Conservation (phyloP, 2,888 invertebrate genomes). For the Dryobota labecula region DNA sequence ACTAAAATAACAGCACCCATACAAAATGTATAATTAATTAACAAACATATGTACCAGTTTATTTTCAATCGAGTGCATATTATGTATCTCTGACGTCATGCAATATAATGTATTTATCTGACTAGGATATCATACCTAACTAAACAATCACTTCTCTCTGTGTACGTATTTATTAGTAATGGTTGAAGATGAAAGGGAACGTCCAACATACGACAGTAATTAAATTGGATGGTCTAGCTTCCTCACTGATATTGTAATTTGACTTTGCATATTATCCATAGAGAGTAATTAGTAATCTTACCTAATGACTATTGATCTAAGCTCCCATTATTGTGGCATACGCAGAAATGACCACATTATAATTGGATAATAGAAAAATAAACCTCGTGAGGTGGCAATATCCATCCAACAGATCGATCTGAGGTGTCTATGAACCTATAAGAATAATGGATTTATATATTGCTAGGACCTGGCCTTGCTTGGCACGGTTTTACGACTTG, state of each 20-base stretch:
- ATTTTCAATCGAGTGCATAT: neutral
- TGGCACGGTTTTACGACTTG: no score
- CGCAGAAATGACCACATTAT: no score
- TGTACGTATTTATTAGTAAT: neutral
- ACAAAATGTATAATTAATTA: neutral
- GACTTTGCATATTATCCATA: neutral
- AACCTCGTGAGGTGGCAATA: no score
- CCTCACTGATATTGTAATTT: neutral
- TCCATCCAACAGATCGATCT: no score
- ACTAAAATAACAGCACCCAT: neutral
- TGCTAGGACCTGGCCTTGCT: no score
- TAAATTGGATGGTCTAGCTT: neutral
- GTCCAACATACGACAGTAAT: conserved; percentile 2
- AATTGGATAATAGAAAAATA: no score
- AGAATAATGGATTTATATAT: no score
- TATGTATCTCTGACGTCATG: neutral
- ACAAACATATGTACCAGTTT: neutral
- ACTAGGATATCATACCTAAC: neutral
- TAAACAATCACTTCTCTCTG: neutral
- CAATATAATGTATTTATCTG: neutral
- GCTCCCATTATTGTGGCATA: no score
- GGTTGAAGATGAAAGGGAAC: conserved; percentile 18
- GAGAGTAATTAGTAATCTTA: no score
- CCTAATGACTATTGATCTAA: no score
- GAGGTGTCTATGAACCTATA: no score